Evolutionary conservation across 2,113 vertebrate genomes (phyloP), one percentile per base, ranked within the genome.

Genomic region (Chelonoidis abingdonii): DNA sequence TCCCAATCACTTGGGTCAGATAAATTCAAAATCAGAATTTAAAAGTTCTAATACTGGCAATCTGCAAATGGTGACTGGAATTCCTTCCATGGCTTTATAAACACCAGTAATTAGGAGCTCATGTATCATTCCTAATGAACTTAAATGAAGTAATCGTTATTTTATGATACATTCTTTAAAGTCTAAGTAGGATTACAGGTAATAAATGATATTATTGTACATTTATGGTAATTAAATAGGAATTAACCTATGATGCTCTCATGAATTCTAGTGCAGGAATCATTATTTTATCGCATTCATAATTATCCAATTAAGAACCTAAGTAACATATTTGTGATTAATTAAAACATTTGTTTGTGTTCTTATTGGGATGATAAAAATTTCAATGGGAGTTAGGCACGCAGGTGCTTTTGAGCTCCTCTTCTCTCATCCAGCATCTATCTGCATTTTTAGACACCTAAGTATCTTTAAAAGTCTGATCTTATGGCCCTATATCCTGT

Each of bases 81-180:
- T 80, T 78, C 4, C 62, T 93, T 92, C 50, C 14, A 41, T 16
- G 83, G 44, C 8, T 91, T 94, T 93, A 53, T 3, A 83, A 89
- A 85, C 75, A 22, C 27, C 19, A 38, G 1, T 88, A 76, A 35
- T 22, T 88, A 72, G 4, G 80, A 83, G 90, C 54, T 79, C 69
- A 62, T 92, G 54, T 19, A 12, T 35, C 72, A 84, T 80, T 94
- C 21, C 8, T 92, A 89, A 72, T 83, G 17, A 93, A 83, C 0
- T 85, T 85, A 54, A 19, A 92, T 80, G 7, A 90, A 93, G 90
- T 89, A 89, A 92, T 92, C 2, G 53, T 84, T 93, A 24, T 44
- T 96, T 84, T 93, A 87, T 80, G 27, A 65, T 22, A 89, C 13
- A 87, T 62, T 89, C 19, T 93, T 95, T 87, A 27, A 96, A 94